phyloP scores from a whole-genome alignment of 2,888 invertebrate genomes.

The Euclidia mi region DNA sequence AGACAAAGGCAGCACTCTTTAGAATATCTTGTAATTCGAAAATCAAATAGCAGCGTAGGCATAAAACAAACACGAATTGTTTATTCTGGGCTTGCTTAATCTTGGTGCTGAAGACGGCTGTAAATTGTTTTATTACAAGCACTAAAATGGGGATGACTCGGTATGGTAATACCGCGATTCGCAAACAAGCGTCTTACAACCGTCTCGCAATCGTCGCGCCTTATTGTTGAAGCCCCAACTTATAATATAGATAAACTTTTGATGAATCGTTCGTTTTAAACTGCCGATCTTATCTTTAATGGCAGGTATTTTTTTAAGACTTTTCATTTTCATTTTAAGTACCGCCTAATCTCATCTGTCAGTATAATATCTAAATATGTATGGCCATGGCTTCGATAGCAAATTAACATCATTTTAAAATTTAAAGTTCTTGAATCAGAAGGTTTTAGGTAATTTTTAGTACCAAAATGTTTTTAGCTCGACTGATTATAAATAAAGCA shows the following conservation, averaged over 20 bases:
- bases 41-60: constrained; percentile 22
- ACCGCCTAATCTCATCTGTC: not conserved
- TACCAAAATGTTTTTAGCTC: too few relatives aligned
- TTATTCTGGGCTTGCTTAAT: too few relatives aligned
- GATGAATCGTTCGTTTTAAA: constrained; percentile 35
- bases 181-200: constrained; percentile 64
- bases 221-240: constrained; percentile 45
- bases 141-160: constrained; percentile 53
- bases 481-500: too few relatives aligned
- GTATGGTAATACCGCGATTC: constrained; percentile 68
- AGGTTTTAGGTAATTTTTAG: too few relatives aligned
- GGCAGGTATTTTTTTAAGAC: constrained; percentile 7
- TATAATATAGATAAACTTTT: constrained; percentile 53
- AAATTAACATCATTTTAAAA: too few relatives aligned
- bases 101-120: constrained; percentile 43
- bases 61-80: constrained; percentile 21
- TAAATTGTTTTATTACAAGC: constrained; percentile 62
- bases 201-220: constrained; percentile 42
- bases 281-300: constrained; percentile 12
- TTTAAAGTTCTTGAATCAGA: too few relatives aligned
- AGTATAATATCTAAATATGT: not conserved
- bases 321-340: not conserved
- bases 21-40: constrained; percentile 25
- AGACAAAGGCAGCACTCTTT: constrained; percentile 21
- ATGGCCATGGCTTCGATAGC: too few relatives aligned